Evolutionary conservation across 2,888 invertebrate species (phyloP).

Genomic region (Lasioglossum leucozonium): DNA sequence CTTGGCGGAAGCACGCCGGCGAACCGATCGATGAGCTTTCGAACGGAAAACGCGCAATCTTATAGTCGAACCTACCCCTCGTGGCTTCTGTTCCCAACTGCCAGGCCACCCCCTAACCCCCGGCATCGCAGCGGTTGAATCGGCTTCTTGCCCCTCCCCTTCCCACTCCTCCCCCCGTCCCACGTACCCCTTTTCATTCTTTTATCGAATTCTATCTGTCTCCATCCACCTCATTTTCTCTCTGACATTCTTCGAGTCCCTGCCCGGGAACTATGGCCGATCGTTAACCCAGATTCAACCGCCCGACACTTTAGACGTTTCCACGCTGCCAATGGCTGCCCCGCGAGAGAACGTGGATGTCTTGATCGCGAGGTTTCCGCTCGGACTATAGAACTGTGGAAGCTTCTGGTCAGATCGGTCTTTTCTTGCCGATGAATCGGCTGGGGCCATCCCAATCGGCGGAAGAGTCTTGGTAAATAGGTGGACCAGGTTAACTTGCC

Average conservation of each 20-base stretch:
- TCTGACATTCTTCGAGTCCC: slow-evolving; percentile 53
- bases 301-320: slow-evolving; percentile 54
- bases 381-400: slow-evolving; percentile 10
- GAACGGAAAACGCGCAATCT: slow-evolving; percentile 64
- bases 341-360: slow-evolving; percentile 38
- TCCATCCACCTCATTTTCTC: slow-evolving; percentile 50
- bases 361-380: slow-evolving; percentile 43
- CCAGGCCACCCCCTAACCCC: slow-evolving; percentile 8
- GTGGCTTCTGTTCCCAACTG: not conserved
- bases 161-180: not conserved
- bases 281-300: slow-evolving; percentile 70
- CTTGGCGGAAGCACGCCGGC: slow-evolving; percentile 54
- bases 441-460: not conserved
- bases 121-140: slow-evolving; percentile 19
- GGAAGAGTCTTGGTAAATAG: slow-evolving; percentile 16
- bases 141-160: slow-evolving; percentile 39
- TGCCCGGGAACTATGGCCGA: slow-evolving; percentile 54
- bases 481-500: not conserved
- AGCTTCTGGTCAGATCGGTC: slow-evolving; percentile 37
- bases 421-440: not conserved
- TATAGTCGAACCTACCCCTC: slow-evolving; percentile 57
- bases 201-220: slow-evolving; percentile 58
- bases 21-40: slow-evolving; percentile 63
- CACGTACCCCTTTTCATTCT: slow-evolving; percentile 45
- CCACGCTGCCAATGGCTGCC: slow-evolving; percentile 39